These are phyloP conservation scores for Dicranocentrus wangi DNA, from an alignment of 2,888 invertebrate genomes.

Conservation along the genomic window DNA sequence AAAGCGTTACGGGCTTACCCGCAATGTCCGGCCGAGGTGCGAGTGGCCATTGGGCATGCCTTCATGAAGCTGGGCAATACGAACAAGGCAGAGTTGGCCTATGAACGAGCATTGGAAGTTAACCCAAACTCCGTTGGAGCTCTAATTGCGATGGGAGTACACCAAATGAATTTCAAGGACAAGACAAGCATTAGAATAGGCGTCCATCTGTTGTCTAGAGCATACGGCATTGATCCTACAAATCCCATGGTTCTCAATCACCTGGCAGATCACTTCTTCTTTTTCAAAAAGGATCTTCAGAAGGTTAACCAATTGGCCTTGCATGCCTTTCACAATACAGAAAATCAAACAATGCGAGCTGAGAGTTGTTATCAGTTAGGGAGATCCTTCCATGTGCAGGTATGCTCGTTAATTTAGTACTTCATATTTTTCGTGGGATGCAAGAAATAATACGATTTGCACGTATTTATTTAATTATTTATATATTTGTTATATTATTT, in stretches of 20 bases:
- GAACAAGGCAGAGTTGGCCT: constrained; percentile 96
- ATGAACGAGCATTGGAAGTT: constrained; percentile 93
- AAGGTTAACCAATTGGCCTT: constrained; percentile 97
- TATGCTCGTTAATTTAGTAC: constrained; percentile 73
- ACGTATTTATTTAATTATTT: constrained; percentile 67
- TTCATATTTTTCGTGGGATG: neutral
- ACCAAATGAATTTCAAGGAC: constrained; percentile 93
- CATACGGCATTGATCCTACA: constrained; percentile 96
- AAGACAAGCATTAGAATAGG: constrained; percentile 94
- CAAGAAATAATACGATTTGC: neutral
- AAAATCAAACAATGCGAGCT: constrained; percentile 98
- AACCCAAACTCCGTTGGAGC: constrained; percentile 97
- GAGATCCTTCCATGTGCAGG: constrained; percentile 93
- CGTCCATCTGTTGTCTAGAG: constrained; percentile 91
- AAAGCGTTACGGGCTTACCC: constrained; percentile 97
- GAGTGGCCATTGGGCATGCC: constrained; percentile 99
- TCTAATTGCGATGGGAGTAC: constrained; percentile 93
- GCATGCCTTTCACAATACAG: constrained; percentile 98
- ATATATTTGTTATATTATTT: too few species aligned
- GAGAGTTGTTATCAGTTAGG: constrained; percentile 99
- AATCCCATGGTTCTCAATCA: constrained; percentile 99
- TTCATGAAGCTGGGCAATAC: constrained; percentile 96
- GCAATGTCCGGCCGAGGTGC: constrained; percentile 95
- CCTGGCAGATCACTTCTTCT: constrained; percentile 99
- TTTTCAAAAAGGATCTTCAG: constrained; percentile 95